Evolutionary conservation across 1,140 invertebrate species (phyloP), one percentile per base, ranked within the genome.

Genomic region (Aphelenchoides avenae): DNA sequence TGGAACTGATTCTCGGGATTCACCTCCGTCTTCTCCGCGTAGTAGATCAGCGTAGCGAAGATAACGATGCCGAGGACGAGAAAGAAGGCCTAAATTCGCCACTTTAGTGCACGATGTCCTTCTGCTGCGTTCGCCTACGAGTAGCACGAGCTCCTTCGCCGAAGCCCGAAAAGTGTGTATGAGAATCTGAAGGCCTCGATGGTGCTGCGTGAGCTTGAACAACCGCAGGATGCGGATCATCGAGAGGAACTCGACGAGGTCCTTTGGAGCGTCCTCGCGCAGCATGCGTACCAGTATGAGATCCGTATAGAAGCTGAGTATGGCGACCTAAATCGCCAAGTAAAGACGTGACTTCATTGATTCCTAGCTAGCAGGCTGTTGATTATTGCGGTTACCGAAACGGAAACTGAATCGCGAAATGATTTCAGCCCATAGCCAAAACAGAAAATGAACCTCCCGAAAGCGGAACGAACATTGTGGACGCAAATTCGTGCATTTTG

Each of bases 191-290:
- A 98, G 82, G 37, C 94, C 94, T 40, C 89, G 90, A 65, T 90
- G 93, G 76, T 94, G 91, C 36, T 64, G 61, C 13, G 94, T 98
- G 62, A 99, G 81, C 78, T 99, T 88, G 77, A 98, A 92, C 59
- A 99, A 96, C 55, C 94, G 85, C 70, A 98, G 95, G 68, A 99
- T 98, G 64, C 87, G 88, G 86, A 99, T 93, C 83, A 98, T 98
- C 80, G 98, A 94, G 69, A 98, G 83, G 65, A 98, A 95, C 75
- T 98, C 73, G 29, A 75, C 57, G 2, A 75, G 58, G 37, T 77
- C 75, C 50, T 65, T 65, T 2, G 63, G 63, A 3, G 63, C 51
- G 24, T 70, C 58, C 34, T 65, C 63, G 30, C 54, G n/a, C 50
- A 56, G 51, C 50, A 65, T 24, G 9, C 55, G 39, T 9, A 61